phyloP scores from a whole-genome alignment of 2,113 vertebrate species.

The Zeus faber region DNA sequence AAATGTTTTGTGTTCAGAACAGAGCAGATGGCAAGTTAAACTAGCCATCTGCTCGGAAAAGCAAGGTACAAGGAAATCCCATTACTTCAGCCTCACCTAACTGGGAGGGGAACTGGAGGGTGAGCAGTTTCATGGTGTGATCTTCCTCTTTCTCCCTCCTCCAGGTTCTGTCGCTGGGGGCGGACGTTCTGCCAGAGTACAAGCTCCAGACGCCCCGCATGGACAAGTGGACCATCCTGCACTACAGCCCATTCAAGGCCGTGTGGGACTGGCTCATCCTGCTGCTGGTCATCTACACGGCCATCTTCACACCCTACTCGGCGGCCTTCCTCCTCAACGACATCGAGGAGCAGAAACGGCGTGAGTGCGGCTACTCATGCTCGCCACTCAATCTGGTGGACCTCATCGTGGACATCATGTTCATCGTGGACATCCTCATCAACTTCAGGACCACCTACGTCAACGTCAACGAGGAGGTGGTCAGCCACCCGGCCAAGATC shows the following conservation, averaged over 20 bases:
- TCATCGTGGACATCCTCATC: slow-evolving; percentile 98
- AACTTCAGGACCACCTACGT: slow-evolving; percentile 99
- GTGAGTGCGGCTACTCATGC: slow-evolving; percentile 95
- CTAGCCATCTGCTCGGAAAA: no score
- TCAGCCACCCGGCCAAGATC: slow-evolving; percentile 96
- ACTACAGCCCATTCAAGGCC: slow-evolving; percentile 98
- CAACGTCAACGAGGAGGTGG: slow-evolving; percentile 96
- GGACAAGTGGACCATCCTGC: slow-evolving; percentile 96
- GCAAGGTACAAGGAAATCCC: no score
- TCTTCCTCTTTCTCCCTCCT: neutral
- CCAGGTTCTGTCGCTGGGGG: slow-evolving; percentile 94
- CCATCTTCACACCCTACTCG: slow-evolving; percentile 97
- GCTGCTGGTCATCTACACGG: slow-evolving; percentile 95
- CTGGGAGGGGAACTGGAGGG: no score
- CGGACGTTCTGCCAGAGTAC: slow-evolving; percentile 95
- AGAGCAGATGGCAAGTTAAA: no score
- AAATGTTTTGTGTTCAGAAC: no score
- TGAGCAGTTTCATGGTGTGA: neutral
- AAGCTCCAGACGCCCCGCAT: slow-evolving; percentile 95
- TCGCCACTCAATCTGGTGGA: slow-evolving; percentile 96
- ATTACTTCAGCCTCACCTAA: no score
- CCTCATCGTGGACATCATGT: slow-evolving; percentile 99
- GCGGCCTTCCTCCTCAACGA: slow-evolving; percentile 98
- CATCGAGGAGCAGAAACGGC: slow-evolving; percentile 87
- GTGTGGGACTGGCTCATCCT: slow-evolving; percentile 99